Percentiles rank a stretch among this genome's conserved stretches.
phyloP scores from a whole-genome alignment of 1,140 invertebrate species.

The Frieseomelitta varia region DNA sequence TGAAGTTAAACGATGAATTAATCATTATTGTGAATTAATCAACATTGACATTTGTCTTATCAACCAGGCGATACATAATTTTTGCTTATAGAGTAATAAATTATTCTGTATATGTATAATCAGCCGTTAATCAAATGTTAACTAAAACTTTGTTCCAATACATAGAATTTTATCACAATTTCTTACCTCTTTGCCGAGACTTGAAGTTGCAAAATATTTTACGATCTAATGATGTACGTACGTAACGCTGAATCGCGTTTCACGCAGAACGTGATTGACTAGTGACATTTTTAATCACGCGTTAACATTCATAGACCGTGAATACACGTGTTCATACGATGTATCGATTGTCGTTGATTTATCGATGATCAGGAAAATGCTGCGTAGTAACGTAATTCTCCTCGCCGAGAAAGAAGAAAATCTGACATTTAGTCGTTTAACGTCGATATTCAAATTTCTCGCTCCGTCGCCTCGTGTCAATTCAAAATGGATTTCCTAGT shows the following conservation, averaged over 20 bases:
- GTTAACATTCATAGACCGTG: background rate
- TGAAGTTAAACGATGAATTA: too few relatives aligned
- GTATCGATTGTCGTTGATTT: background rate
- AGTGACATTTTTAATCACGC: background rate
- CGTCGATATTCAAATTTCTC: background rate
- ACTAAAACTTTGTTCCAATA: too few relatives aligned
- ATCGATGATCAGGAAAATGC: background rate
- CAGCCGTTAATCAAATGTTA: too few relatives aligned
- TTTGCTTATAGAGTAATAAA: background rate
- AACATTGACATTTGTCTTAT: background rate
- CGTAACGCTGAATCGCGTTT: background rate
- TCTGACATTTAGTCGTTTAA: slow-evolving; percentile 21
- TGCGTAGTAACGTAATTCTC: background rate
- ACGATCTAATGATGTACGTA: background rate
- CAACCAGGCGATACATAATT: background rate
- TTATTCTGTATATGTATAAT: background rate
- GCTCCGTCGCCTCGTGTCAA: background rate
- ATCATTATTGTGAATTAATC: too few relatives aligned
- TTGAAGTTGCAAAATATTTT: background rate
- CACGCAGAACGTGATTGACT: background rate
- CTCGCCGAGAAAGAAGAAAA: background rate
- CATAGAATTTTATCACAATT: too few relatives aligned
- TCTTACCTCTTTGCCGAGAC: background rate
- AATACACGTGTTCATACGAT: background rate
- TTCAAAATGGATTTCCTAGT: background rate